Evolutionary conservation across 2,797 vertebrate genomes (phyloP).

Genomic region (Ciconia nigra): DNA sequence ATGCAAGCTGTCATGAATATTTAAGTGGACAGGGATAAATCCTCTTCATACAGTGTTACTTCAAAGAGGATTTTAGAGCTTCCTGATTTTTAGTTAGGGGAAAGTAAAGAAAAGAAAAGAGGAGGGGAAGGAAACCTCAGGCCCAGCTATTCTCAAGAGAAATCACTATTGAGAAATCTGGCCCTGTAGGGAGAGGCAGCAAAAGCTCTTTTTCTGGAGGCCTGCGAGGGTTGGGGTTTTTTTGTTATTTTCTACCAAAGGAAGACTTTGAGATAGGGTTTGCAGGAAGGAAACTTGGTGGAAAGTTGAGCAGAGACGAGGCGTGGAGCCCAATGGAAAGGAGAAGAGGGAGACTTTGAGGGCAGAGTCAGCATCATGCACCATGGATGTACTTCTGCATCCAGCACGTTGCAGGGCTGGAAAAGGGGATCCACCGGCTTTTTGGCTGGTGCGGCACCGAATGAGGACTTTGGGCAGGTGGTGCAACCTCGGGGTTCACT

Average conservation of each 20-base stretch:
- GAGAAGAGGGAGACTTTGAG: not conserved
- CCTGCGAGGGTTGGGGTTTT: not conserved
- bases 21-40: conserved; percentile 78
- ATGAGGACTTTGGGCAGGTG: fast-evolving
- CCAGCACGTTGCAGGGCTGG: not conserved
- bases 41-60: conserved; percentile 65
- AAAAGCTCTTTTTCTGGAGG: not conserved
- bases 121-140: not conserved
- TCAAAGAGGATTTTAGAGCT: conserved; percentile 67
- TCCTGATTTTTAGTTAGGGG: conserved; percentile 62
- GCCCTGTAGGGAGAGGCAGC: not conserved
- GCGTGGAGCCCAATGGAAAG: not conserved
- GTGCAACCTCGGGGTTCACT: not conserved
- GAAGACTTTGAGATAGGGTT: not conserved
- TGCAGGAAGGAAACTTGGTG: not conserved
- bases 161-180: not conserved
- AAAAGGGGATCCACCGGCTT: not conserved
- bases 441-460: not conserved
- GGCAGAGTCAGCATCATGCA: not conserved
- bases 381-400: fast-evolving
- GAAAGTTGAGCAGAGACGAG: not conserved
- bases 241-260: not conserved
- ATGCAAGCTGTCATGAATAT: conserved; percentile 80
- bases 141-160: not conserved
- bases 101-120: conserved; percentile 47